Base-by-base conservation (phyloP, 2,113 vertebrate genomes). In the Anarhynchus alexandrinus region DNA sequence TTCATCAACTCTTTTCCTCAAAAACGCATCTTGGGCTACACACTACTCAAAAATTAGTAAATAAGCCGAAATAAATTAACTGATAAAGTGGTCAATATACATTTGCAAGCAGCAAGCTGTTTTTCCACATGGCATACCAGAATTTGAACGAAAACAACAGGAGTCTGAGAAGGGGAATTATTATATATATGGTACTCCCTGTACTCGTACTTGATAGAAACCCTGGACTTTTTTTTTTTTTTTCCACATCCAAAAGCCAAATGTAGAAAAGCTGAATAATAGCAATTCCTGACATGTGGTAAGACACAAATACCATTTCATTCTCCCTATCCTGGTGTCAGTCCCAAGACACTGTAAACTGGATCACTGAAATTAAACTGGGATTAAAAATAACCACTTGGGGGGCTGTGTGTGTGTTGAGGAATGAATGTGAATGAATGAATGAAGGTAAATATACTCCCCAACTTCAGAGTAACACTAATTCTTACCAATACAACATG, bases 341-440 rank as follows among this genome's bases (percentile, higher is more conserved):
- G 25, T 67, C 59, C 25, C 42, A 84, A 64, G 17, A 81, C 38
- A 38, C 45, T 49, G 18, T 22, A 62, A 73, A 92, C 38, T 67
- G 18, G 55, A 83, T 61, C 36, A 27, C 34, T 54, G 45, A 80
- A 82, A 93, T 85, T 82, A 80, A 88, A 94, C 67, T 26, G 32
- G 47, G 64, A 93, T 90, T 96, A 78, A 95, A 93, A 92, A 84
- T 43, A 89, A 95, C 38, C 43, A 45, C 51, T 27, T 19, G 22
- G 26, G 34, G 34, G 17, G 12, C 32, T 83, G 22, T 23, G 43
- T 42, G 49, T 3, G 2, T 34, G 47, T 42, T 64, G 74, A 79
- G 76, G 52, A 88, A 88, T 45, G 36, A 73, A 12, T 22, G 19
- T 10, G 55, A 83, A n/a, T 38, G 51, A 81, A n/a, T 54, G 67